These are phyloP conservation scores for Drosophila dives DNA, from an alignment of 2,888 invertebrate genomes.

Conservation along the genomic window DNA sequence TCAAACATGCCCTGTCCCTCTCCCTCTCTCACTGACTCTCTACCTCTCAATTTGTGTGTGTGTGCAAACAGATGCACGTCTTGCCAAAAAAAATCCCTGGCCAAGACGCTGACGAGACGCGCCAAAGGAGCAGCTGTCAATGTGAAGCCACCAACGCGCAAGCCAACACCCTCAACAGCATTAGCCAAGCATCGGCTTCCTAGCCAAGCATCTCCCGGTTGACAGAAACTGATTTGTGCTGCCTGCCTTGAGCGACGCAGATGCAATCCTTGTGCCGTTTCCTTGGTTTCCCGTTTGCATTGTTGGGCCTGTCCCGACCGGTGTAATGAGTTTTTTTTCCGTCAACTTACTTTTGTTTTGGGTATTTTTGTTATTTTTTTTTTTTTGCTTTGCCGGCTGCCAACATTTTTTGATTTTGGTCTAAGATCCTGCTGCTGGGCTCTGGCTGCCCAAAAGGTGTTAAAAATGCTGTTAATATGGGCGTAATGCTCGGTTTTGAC, in stretches of 20 bases:
- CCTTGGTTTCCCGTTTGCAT: constrained; percentile 63
- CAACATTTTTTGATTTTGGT: constrained; percentile 18
- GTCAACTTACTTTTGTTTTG: constrained; percentile 48
- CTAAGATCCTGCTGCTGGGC: constrained; percentile 19
- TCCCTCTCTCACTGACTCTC: not conserved
- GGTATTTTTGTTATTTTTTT: constrained; percentile 47
- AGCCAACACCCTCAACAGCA: constrained; percentile 69
- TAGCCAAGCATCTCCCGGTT: constrained; percentile 49
- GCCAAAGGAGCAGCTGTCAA: constrained; percentile 77
- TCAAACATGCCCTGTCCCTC: not conserved
- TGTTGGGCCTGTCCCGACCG: constrained; percentile 68
- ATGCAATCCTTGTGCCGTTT: constrained; percentile 59
- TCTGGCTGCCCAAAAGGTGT: constrained; percentile 60
- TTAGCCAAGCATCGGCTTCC: constrained; percentile 41
- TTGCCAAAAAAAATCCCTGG: constrained; percentile 69
- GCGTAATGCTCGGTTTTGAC: constrained; percentile 50
- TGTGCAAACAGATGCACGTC: constrained; percentile 78
- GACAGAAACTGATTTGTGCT: constrained; percentile 74
- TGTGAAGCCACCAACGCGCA: constrained; percentile 77
- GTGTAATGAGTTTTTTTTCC: constrained; percentile 71
- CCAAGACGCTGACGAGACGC: constrained; percentile 51
- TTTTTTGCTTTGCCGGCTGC: constrained; percentile 52
- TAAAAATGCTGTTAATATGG: constrained; percentile 69
- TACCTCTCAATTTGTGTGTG: constrained; percentile 3
- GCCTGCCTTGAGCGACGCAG: constrained; percentile 36